Percentiles rank a stretch among this genome's conserved stretches.
These are phyloP conservation scores for Mastigias papua DNA, from an alignment of 30 jellyfish, hydroid and myxozoan genomes.

Conservation along the genomic window DNA sequence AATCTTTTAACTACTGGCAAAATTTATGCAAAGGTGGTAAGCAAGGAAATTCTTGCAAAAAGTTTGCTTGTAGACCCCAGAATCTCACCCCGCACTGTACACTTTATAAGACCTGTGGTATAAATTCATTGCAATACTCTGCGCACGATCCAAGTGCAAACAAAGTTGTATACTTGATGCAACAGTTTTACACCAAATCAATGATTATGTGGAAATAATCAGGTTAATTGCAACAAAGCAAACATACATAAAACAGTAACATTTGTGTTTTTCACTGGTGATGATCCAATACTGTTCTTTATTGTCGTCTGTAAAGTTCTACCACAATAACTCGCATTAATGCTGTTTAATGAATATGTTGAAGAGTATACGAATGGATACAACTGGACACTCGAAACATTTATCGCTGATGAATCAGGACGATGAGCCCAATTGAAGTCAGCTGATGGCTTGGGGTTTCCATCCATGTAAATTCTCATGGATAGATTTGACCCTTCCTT, in stretches of 20 bases:
- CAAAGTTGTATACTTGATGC: too few relatives aligned
- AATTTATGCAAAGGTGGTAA: too few relatives aligned
- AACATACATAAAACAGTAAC: background rate
- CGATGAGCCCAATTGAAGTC: constrained; percentile 30
- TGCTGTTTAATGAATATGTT: background rate
- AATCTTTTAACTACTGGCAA: too few relatives aligned
- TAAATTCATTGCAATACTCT: too few relatives aligned
- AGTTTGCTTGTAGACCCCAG: too few relatives aligned
- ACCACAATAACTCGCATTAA: constrained; percentile 39
- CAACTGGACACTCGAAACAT: background rate
- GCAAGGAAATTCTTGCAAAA: too few relatives aligned
- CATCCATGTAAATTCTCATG: constrained; percentile 19
- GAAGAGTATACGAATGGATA: constrained; percentile 11
- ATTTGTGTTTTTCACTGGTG: background rate
- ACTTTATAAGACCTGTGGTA: too few relatives aligned
- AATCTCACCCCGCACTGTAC: too few relatives aligned
- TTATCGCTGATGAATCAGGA: background rate
- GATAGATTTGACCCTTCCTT: background rate
- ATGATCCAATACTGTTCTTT: constrained; percentile 18
- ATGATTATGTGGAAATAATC: too few relatives aligned
- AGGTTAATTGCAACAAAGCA: too few relatives aligned
- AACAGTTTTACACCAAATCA: too few relatives aligned
- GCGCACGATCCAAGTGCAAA: too few relatives aligned
- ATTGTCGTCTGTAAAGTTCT: background rate
- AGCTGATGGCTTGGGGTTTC: constrained; percentile 42